A percentile compares a stretch with the other conserved stretches of the same genome.
Conservation (phyloP, 2,797 vertebrate genomes). For the Notoglanidium macrostoma region DNA sequence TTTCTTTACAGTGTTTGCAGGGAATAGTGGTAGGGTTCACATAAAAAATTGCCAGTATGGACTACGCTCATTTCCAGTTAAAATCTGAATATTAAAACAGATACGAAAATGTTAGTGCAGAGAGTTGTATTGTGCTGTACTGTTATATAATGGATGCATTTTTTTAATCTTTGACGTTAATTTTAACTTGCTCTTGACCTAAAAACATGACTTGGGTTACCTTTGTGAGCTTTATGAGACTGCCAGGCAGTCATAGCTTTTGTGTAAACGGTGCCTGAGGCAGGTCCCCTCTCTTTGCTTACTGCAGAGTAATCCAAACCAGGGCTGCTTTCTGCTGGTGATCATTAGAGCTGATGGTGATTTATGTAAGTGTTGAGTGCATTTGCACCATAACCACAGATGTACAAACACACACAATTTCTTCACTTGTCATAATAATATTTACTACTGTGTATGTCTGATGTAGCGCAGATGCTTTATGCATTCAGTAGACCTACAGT, state of each 20-base stretch:
- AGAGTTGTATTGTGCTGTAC: neutral
- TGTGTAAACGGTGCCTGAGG: neutral
- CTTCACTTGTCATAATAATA: neutral
- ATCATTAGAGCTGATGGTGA: constrained; percentile 20
- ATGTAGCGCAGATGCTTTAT: neutral
- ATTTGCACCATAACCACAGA: neutral
- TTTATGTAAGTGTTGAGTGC: neutral
- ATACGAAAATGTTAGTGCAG: neutral
- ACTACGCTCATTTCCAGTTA: neutral
- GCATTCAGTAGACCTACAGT: neutral
- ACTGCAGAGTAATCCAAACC: constrained; percentile 5
- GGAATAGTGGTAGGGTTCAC: neutral
- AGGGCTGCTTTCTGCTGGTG: constrained; percentile 23
- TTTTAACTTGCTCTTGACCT: neutral
- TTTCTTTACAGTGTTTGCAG: neutral
- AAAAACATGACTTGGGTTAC: neutral
- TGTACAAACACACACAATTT: neutral
- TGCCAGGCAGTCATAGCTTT: neutral
- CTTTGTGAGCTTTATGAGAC: neutral
- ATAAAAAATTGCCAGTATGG: neutral
- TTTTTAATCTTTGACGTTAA: neutral
- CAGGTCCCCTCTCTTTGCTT: neutral
- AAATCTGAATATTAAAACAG: neutral
- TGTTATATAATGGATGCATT: neutral
- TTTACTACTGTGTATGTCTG: neutral